Evolutionary conservation across 2,113 vertebrate species (phyloP).

Genomic region (Microcebus lehilahytsara): DNA sequence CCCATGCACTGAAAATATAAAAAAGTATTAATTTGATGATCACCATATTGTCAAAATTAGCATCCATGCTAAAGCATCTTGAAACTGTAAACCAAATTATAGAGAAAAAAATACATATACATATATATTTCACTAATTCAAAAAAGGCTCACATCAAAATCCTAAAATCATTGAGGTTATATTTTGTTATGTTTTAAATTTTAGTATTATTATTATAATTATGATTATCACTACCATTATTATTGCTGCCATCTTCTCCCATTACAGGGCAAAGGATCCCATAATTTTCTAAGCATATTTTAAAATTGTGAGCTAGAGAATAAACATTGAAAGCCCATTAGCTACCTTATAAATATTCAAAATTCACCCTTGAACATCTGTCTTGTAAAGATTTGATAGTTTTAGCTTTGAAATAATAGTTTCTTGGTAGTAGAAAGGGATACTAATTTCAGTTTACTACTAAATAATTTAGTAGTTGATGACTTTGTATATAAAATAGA

Average conservation of each 20-base stretch:
- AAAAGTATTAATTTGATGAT: background rate
- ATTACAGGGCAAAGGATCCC: background rate
- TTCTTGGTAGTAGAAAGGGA: background rate
- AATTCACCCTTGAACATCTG: background rate
- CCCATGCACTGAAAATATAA: background rate
- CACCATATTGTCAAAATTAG: background rate
- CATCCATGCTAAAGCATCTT: background rate
- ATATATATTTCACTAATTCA: background rate
- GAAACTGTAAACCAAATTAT: background rate
- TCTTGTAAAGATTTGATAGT: background rate
- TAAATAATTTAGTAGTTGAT: background rate
- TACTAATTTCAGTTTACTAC: background rate
- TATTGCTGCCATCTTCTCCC: background rate
- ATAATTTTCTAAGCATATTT: background rate
- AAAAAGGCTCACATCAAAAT: background rate
- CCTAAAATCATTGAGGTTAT: background rate
- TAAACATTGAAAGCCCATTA: background rate
- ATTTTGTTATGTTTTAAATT: background rate
- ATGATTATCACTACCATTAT: background rate
- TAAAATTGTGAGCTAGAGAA: background rate
- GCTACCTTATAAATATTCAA: background rate
- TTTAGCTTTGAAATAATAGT: background rate
- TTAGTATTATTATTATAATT: background rate
- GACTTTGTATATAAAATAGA: background rate
- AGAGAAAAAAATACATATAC: background rate